phyloP scores from a whole-genome alignment of 2,113 vertebrate species.

The Leptocoma aspasia region DNA sequence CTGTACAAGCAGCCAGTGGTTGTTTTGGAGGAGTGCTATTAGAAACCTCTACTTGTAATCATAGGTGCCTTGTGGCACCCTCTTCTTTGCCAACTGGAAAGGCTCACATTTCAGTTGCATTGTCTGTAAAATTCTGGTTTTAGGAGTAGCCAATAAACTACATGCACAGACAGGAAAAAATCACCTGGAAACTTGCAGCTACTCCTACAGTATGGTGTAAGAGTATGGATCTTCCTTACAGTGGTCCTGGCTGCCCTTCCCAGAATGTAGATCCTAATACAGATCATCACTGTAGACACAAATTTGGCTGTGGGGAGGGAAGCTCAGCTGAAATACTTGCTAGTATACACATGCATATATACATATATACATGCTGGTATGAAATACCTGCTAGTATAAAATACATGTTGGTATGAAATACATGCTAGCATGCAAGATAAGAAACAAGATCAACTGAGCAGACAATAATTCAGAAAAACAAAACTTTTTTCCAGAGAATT shows the following conservation, averaged over 20 bases:
- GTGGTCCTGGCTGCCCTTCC: background rate
- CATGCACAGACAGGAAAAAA: background rate
- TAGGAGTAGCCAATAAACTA: background rate
- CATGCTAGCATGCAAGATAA: accelerated
- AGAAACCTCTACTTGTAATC: background rate
- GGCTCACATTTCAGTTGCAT: background rate
- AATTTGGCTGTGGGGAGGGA: background rate
- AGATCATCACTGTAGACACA: accelerated
- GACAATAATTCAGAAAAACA: background rate
- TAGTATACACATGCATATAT: too few species aligned
- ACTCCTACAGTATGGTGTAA: background rate
- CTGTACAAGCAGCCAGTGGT: background rate
- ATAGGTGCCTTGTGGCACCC: accelerated
- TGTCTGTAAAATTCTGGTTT: background rate
- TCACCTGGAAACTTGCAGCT: background rate
- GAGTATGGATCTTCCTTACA: background rate
- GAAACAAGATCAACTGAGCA: background rate
- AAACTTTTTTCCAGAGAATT: background rate
- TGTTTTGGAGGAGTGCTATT: background rate
- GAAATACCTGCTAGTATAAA: background rate
- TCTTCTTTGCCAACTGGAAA: background rate
- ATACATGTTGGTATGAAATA: background rate
- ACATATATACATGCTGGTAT: background rate
- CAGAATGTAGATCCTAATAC: background rate
- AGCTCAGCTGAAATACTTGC: background rate